Base-by-base conservation (phyloP, 2,888 invertebrate genomes). In the Crematogaster levior region DNA sequence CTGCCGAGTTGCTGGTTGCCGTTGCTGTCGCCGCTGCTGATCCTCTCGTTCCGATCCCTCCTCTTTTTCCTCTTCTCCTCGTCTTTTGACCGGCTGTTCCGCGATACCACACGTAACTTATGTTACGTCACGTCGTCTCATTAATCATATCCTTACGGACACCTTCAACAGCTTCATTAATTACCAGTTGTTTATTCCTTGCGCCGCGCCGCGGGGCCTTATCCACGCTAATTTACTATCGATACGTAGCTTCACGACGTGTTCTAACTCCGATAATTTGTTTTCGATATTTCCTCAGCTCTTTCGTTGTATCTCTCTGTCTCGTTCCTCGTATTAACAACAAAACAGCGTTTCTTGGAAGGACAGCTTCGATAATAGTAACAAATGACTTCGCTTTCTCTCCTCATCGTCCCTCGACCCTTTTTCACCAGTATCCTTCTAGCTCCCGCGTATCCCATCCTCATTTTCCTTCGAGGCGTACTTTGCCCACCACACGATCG, bases 401-500 rank as follows among this genome's bases (percentile, higher is more conserved):
- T 21, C 18, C 24, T 4, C 6, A 18, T 15, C 24, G 21, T 21
- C 51, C 9, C 34, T 34, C n/a, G 10, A 34, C 24, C 12, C 24
- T 51, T n/a, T 21, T 21, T 51, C 12, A 0, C 2, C n/a, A 9
- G 12, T 68, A 5, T 21, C 21, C 27, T 48, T 4, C 21, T 6
- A 30, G 12, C 9, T 21, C 34, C n/a, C 18, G 9, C 18, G 9
- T 18, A 24, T 65, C 27, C 18, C 51, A 10, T 12, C 21, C 21
- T 34, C 18, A 37, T 70, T 70, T 53, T 70, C 34, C 51, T 70
- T 5, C 48, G 48, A 86, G 83, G 81, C 85, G 84, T 90, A 91
- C 91, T 92, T 92, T 89, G 90, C 30, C 7, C 90, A 90, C 91
- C 34, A 68, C 34, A 4, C n/a, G 27, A 12, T 30, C 63, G 27